Conservation (phyloP, 2,888 invertebrate species). For the Tipula lateralis region DNA sequence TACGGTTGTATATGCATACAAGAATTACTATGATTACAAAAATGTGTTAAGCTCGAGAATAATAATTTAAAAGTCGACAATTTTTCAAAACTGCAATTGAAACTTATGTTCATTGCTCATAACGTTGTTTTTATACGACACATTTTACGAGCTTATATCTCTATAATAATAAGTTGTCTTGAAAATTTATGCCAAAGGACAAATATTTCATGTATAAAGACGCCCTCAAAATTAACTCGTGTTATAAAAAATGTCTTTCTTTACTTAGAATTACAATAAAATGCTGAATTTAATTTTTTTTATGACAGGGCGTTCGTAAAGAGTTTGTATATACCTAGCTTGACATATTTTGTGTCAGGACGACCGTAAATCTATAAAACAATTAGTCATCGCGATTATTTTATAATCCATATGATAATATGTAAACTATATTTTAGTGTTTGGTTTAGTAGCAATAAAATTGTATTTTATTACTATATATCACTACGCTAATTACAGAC, state of each 20-base stretch:
- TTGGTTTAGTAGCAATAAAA: neutral
- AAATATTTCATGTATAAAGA: neutral
- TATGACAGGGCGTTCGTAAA: neutral
- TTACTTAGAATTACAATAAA: neutral
- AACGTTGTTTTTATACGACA: too few relatives aligned
- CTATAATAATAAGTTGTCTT: neutral
- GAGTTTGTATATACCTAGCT: neutral
- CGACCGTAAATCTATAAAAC: neutral
- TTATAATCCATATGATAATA: neutral
- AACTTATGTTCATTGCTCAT: neutral
- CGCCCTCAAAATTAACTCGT: neutral
- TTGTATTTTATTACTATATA: too few relatives aligned
- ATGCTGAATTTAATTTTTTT: neutral
- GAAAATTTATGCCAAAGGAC: neutral
- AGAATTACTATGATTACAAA: neutral
- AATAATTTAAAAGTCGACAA: neutral
- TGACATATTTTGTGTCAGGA: neutral
- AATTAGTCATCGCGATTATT: neutral
- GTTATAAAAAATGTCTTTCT: neutral
- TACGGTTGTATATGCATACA: neutral
- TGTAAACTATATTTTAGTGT: neutral
- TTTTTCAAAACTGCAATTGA: neutral
- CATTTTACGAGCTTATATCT: too few relatives aligned
- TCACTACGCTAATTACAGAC: too few relatives aligned
- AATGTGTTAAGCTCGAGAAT: neutral